Evolutionary conservation across 1,140 invertebrate species (phyloP), one percentile per base, ranked within the genome.

Genomic region (Capitella teleta): DNA sequence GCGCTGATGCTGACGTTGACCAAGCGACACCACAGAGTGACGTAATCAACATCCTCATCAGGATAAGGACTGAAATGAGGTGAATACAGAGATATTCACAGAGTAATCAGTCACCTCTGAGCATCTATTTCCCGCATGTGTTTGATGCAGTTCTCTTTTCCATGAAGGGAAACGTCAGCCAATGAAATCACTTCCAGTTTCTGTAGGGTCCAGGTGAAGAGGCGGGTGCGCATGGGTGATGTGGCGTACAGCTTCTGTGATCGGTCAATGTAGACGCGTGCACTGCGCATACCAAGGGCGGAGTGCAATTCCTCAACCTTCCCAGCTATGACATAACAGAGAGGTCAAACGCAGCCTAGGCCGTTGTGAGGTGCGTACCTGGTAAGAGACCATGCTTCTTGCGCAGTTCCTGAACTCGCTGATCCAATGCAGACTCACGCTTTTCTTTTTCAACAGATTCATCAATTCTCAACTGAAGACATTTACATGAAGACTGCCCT

Each of bases 401-500:
- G 58, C 81, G 82, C 25, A 92, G 73, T 59, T 89, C 78, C 69
- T 74, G 67, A 28, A 95, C 85, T 73, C 91, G 91, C 4, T 84
- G 79, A 61, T 95, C 90, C 14, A 98, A 73, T 73, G 95, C 85
- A 47, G 85, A 80, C 51, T 84, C 79, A n/a, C 95, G 74, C 64
- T 95, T 94, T 54, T 92, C 76, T 63, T 86, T 91, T 64, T 98
- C 94, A 60, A 87, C 84, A 59, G 92, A 93, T 70, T 98, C 95
- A 66, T 98, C 94, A 62, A 91, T 90, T 19, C 96, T 64, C 0
- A 98, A 74, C 60, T 66, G 41, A 0, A 53, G 28, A 44, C 25
- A 40, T 24, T n/a, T n/a, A n/a, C n/a, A n/a, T n/a, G n/a, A n/a
- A n/a, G n/a, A n/a, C n/a, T n/a, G n/a, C n/a, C n/a, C n/a, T n/a